Evolutionary conservation across 64 coral and sea anemone species (phyloP), one percentile per base, ranked within the genome.

Genomic region (Montipora capricornis): DNA sequence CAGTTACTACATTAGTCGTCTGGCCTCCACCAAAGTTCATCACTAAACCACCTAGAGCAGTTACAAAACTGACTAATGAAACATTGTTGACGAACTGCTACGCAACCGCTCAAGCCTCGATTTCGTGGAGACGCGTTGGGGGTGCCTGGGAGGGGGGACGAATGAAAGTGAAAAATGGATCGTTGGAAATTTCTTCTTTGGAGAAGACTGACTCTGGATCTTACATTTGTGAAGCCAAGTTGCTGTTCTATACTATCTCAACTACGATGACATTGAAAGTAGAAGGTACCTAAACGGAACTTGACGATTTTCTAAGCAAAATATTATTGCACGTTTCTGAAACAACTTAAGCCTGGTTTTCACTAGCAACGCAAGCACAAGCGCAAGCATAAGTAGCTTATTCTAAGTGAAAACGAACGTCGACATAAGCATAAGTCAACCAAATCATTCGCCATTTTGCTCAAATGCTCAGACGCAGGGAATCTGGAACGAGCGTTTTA

Each of bases 151-250:
- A 69, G 3, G 44, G 49, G 0, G 17, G 10, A 20, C 29, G 82
- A 47, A 85, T 70, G 82, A 70, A 47, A 49, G 82, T 49, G 3
- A 4, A 49, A 16, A 70, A 62, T 69, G 82, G 62, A 70, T 69
- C 62, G 4, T 20, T 85, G 15, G 45, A 19, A 14, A 70, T 85
- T 85, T 70, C 82, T n/a, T 3, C 45, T 17, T 62, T 85, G 0
- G 48, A 45, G 6, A 16, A 69, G 20, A 15, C 29, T n/a, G 82
- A 85, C 49, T 85, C 82, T 20, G 82, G 82, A 10, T n/a, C 44
- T 70, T 85, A 70, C 19, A 49, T 85, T 2, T 85, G 82, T 22
- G 62, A 85, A 49, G 82, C 62, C 13, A 85, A 68, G 44, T 5
- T n/a, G 5, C 82, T 44, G 3, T 17, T 69, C 3, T 70, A 47